These are phyloP conservation scores for Holacanthus passer DNA, from an alignment of 2,113 vertebrate genomes.

Conservation along the genomic window DNA sequence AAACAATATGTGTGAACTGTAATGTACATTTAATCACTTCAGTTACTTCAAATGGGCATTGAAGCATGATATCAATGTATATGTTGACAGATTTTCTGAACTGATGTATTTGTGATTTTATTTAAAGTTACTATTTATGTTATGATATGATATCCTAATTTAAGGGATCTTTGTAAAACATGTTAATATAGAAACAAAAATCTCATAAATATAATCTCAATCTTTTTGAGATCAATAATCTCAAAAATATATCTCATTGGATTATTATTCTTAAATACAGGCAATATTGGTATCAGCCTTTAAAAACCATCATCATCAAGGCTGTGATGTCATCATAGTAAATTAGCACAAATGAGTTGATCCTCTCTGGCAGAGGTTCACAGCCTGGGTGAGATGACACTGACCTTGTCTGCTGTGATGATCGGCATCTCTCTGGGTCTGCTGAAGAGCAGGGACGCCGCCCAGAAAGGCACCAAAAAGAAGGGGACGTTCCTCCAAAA, in stretches of 20 bases:
- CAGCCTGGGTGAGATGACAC: not conserved
- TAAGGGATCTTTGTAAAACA: not conserved
- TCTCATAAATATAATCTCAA: no score
- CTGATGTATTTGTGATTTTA: not conserved
- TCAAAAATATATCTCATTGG: no score
- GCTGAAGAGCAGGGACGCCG: slow-evolving; percentile 83
- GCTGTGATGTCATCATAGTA: not conserved
- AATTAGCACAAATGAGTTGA: not conserved
- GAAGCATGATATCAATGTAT: not conserved
- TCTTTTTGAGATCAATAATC: no score
- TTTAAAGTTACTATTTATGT: not conserved
- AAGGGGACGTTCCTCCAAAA: slow-evolving; percentile 89
- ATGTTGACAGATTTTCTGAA: not conserved
- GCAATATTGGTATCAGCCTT: no score
- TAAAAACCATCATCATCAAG: not conserved
- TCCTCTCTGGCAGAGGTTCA: not conserved
- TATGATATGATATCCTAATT: no score
- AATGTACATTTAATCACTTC: not conserved
- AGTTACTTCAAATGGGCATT: not conserved
- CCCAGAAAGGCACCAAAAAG: slow-evolving; percentile 87
- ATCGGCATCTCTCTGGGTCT: slow-evolving; percentile 75
- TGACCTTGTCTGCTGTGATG: slow-evolving; percentile 85
- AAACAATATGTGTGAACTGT: no score
- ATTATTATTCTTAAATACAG: not conserved
- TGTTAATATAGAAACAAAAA: not conserved